Conservation (phyloP, 2,797 vertebrate species). For the Sebastolobus alascanus region DNA sequence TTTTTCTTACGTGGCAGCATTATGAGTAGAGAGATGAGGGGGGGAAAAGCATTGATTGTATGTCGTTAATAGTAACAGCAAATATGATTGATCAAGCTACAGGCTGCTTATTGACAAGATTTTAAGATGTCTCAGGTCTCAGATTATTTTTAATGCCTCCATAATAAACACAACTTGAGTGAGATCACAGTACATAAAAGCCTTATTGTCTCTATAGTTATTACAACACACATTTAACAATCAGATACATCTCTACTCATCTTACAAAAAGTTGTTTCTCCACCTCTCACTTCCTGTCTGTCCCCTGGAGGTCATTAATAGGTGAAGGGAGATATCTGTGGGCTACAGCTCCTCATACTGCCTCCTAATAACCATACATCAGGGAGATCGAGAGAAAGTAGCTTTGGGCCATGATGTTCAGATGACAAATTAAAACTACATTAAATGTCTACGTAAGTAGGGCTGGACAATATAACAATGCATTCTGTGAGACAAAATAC, state of each 20-base stretch:
- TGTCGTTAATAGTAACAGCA: constrained; percentile 17
- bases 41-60: background rate
- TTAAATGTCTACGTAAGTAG: background rate
- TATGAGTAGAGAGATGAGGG: constrained; percentile 3
- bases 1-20: constrained; percentile 17
- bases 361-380: background rate
- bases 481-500: background rate
- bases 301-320: background rate
- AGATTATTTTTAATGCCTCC: background rate
- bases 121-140: background rate
- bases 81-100: background rate
- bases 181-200: too few species aligned
- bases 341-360: background rate
- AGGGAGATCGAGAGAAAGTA: background rate
- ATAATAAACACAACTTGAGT: background rate
- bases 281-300: background rate
- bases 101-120: constrained; percentile 4
- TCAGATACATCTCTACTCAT: background rate
- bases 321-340: background rate
- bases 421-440: background rate
- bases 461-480: background rate
- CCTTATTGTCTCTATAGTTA: too few species aligned
- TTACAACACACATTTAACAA: background rate
- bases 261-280: constrained; percentile 2
- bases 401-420: background rate